Conservation (phyloP, 1,140 invertebrate species). For the Micrasema longulum region DNA sequence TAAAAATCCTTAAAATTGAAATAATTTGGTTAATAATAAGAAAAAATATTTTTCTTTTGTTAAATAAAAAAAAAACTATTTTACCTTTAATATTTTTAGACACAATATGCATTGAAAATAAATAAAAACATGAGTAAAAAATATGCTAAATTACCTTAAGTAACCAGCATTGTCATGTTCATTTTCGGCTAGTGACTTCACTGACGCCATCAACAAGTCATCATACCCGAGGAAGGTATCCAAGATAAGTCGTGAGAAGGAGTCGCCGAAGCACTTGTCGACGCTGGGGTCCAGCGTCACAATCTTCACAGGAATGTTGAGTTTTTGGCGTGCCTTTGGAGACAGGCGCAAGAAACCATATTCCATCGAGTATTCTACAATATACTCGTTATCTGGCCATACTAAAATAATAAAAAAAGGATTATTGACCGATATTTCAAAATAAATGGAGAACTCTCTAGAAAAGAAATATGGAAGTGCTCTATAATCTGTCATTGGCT, state of each 20-base stretch:
- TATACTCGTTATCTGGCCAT: conserved; percentile 92
- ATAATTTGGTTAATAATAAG: no score
- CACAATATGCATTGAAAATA: neutral
- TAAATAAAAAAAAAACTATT: no score
- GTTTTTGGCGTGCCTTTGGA: conserved; percentile 81
- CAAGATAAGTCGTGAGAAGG: conserved; percentile 89
- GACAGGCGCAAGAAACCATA: conserved; percentile 95
- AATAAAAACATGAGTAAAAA: neutral
- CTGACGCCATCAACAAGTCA: conserved; percentile 95
- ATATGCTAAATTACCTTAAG: conserved; percentile 71
- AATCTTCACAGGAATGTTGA: conserved; percentile 94
- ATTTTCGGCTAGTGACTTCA: conserved; percentile 94
- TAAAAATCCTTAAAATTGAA: no score
- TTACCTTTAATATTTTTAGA: conserved; percentile 7
- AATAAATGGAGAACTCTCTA: no score
- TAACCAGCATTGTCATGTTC: conserved; percentile 95
- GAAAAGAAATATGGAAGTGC: no score
- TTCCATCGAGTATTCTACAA: conserved; percentile 97
- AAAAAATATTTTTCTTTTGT: no score
- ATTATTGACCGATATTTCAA: no score
- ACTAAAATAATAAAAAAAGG: no score
- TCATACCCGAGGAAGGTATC: conserved; percentile 96
- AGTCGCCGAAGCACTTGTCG: conserved; percentile 94
- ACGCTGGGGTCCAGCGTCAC: conserved; percentile 90
- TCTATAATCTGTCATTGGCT: no score